A percentile compares a stretch with the other conserved stretches of the same genome.
Conservation (phyloP, 2,113 vertebrate genomes). For the Panthera tigris region DNA sequence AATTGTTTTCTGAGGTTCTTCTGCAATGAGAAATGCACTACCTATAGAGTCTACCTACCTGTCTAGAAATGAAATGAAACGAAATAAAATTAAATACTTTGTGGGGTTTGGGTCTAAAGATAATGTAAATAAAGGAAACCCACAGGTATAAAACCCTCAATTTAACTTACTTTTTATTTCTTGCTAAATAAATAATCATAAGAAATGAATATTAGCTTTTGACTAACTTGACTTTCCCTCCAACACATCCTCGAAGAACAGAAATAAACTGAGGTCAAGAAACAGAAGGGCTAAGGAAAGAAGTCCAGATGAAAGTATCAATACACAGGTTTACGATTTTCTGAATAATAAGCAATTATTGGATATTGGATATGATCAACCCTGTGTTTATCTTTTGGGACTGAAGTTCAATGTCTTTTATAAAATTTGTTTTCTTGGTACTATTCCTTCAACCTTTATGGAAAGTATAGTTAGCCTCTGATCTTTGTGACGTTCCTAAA, state of each 20-base stretch:
- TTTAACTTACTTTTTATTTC: constrained; percentile 13
- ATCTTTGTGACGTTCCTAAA: neutral
- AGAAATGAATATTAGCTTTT: constrained; percentile 25
- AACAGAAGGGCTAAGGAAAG: neutral
- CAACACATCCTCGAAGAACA: neutral
- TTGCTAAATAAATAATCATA: constrained; percentile 22
- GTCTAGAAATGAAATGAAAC: neutral
- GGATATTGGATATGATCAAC: neutral
- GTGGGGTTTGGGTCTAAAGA: neutral
- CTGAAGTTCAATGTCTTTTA: neutral
- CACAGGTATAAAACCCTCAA: neutral
- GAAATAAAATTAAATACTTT: neutral
- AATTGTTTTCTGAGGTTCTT: neutral
- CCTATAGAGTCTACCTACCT: neutral
- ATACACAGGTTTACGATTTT: neutral
- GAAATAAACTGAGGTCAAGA: neutral
- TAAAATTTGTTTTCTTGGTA: constrained; percentile 15
- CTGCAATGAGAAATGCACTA: neutral
- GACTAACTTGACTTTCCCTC: constrained; percentile 1
- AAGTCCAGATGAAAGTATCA: neutral
- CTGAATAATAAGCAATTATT: neutral
- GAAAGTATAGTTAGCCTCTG: neutral
- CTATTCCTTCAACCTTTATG: neutral
- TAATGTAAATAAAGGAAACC: constrained; percentile 11
- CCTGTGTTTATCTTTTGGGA: neutral